These are phyloP conservation scores for Sebastes alutus DNA, from an alignment of 2,797 vertebrate genomes.

Conservation along the genomic window DNA sequence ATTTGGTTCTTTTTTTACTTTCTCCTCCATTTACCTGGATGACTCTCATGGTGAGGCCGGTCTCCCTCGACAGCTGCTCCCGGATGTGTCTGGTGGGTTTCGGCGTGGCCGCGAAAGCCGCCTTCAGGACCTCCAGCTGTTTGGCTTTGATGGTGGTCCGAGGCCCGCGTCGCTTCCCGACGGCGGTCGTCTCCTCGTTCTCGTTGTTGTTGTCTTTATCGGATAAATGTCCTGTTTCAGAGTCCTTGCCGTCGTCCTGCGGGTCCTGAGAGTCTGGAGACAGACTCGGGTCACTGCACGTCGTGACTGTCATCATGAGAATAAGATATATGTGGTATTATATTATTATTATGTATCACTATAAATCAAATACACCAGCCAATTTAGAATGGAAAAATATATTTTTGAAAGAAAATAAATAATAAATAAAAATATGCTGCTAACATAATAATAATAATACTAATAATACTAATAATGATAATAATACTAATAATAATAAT, in stretches of 20 bases:
- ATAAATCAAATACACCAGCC: not conserved
- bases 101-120: conserved; percentile 92
- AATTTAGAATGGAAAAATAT: not conserved
- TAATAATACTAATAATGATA: not conserved
- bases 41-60: conserved; percentile 94
- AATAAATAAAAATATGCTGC: not conserved
- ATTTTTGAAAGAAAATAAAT: no score
- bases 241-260: conserved; percentile 95
- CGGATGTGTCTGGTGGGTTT: conserved; percentile 95
- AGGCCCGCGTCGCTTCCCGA: conserved; percentile 92
- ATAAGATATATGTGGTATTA: not conserved
- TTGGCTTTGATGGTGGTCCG: conserved; percentile 99
- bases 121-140: conserved; percentile 94
- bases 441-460: not conserved
- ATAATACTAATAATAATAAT: no score
- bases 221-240: conserved; percentile 91
- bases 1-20: no score
- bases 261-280: conserved; percentile 97
- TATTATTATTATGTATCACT: no score
- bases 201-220: conserved; percentile 94
- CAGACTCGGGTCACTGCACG: conserved; percentile 96
- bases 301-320: conserved; percentile 84
- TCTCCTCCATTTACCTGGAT: conserved; percentile 85
- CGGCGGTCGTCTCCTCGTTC: conserved; percentile 92
- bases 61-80: conserved; percentile 94